These are phyloP conservation scores for Maccullochella peelii DNA, from an alignment of 2,113 vertebrate species.

Conservation along the genomic window DNA sequence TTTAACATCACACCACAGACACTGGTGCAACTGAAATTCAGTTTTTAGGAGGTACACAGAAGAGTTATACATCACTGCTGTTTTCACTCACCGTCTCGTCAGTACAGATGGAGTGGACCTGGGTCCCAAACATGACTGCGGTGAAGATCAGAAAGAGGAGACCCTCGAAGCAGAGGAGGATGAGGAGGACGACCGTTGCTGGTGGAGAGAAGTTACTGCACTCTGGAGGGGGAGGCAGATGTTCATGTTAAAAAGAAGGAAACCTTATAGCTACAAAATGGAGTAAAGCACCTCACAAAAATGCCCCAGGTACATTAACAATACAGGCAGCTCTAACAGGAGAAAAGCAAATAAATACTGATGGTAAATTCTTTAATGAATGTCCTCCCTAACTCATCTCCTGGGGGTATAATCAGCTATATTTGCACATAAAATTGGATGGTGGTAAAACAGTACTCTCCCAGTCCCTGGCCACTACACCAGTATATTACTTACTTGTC, in stretches of 20 bases:
- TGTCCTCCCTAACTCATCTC: neutral
- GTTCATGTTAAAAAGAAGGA: neutral
- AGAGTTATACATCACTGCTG: neutral
- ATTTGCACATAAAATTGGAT: neutral
- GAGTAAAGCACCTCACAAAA: neutral
- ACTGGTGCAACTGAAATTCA: neutral
- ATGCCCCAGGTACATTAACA: neutral
- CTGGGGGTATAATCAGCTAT: neutral
- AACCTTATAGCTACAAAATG: neutral
- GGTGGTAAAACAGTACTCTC: neutral
- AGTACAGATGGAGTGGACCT: constrained; percentile 97
- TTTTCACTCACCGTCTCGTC: constrained; percentile 92
- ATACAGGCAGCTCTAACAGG: neutral
- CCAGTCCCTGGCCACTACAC: neutral
- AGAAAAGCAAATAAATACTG: neutral
- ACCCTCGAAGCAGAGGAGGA: constrained; percentile 96
- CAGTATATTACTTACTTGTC: constrained; percentile 89
- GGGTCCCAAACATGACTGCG: constrained; percentile 97
- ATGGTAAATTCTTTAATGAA: neutral
- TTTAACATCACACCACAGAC: neutral
- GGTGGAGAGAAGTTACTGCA: constrained; percentile 97
- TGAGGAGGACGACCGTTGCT: constrained; percentile 95
- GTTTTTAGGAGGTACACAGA: neutral
- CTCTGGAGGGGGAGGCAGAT: constrained; percentile 81
- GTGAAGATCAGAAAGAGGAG: constrained; percentile 99